Conservation (phyloP, 2,797 vertebrate species). For the Phoeniculus purpureus region DNA sequence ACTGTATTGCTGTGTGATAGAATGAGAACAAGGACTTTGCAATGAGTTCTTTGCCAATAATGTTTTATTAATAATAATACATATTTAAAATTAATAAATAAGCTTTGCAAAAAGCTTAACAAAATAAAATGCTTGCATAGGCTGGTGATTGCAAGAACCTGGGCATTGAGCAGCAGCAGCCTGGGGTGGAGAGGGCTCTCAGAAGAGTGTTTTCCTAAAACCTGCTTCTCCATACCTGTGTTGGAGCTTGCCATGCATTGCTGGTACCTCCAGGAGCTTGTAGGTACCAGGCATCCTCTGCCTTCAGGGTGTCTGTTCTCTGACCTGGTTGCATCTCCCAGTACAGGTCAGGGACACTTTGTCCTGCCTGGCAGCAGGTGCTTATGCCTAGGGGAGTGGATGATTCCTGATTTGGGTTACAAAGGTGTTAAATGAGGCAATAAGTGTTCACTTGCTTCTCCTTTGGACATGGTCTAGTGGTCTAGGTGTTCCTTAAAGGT, state of each 20-base stretch:
- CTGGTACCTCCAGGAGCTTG: background rate
- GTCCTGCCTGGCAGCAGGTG: rapidly evolving
- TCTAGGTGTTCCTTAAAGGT: no score
- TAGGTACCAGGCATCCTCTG: background rate
- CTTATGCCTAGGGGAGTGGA: background rate
- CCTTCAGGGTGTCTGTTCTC: background rate
- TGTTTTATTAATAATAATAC: background rate
- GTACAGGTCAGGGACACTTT: rapidly evolving
- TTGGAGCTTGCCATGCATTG: background rate
- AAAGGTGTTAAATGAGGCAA: background rate
- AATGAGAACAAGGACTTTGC: background rate
- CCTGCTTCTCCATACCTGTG: background rate
- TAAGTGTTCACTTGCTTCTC: background rate
- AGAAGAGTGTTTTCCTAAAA: background rate
- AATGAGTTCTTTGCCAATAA: background rate
- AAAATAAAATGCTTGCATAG: background rate
- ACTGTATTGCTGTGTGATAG: background rate
- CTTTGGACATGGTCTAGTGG: no score
- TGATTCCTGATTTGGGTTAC: rapidly evolving
- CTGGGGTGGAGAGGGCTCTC: background rate
- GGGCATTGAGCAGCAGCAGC: background rate
- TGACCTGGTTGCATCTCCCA: rapidly evolving
- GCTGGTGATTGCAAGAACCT: background rate
- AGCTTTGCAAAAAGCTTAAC: background rate
- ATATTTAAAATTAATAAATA: background rate